Conservation (phyloP, 2,797 vertebrate genomes). For the Eulemur rubriventer region DNA sequence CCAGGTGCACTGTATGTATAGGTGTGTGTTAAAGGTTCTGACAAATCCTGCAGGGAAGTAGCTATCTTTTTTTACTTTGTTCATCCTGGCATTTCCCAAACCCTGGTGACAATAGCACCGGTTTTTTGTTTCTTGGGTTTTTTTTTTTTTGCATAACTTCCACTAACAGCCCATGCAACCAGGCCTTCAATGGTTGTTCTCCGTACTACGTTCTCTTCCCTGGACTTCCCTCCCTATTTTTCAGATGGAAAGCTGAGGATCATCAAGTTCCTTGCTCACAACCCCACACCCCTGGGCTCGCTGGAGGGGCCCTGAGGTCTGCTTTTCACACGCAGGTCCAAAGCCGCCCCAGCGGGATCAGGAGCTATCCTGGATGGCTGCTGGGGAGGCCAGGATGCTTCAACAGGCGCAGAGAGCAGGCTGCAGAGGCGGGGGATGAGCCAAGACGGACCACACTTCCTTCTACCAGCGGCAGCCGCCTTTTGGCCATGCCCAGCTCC, state of each 20-base stretch:
- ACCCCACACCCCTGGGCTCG: not conserved
- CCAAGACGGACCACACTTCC: fast-evolving
- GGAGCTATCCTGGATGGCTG: not conserved
- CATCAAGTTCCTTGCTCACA: not conserved
- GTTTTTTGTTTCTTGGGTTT: not conserved
- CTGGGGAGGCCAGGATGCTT: not conserved
- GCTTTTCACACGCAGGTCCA: not conserved
- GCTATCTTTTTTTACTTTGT: not conserved
- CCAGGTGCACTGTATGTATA: not conserved
- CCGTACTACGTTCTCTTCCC: not conserved
- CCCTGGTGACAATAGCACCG: not conserved
- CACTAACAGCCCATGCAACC: not conserved
- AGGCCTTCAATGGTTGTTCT: not conserved
- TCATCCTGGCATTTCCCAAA: not conserved
- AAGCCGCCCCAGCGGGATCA: not conserved
- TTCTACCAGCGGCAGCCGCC: not conserved
- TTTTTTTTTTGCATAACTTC: not conserved
- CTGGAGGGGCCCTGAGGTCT: not conserved
- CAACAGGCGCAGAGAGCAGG: not conserved
- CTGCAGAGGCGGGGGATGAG: not conserved
- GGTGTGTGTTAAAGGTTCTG: not conserved
- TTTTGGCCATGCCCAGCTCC: not conserved
- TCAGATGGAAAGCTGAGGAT: not conserved
- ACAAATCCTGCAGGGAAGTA: not conserved
- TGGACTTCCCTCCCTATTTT: not conserved